phyloP scores from a whole-genome alignment of 2,888 invertebrate genomes.

The Dasypolia templi region DNA sequence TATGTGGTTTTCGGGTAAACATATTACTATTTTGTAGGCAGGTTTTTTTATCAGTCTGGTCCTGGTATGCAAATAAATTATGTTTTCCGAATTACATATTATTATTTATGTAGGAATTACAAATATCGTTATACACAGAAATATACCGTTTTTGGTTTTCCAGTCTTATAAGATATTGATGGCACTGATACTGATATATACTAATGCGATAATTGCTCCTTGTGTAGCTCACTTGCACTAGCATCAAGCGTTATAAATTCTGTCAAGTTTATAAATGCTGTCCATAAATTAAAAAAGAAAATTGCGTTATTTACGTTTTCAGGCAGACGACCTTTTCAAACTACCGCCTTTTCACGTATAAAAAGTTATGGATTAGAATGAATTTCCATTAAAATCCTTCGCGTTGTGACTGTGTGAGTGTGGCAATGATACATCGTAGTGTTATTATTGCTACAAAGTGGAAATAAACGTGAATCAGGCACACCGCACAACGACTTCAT shows the following conservation, averaged over 20 bases:
- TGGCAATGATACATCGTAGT: neutral
- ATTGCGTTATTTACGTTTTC: neutral
- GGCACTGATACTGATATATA: neutral
- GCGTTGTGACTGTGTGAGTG: neutral
- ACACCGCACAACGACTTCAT: neutral
- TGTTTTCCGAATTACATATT: neutral
- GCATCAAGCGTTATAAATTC: neutral
- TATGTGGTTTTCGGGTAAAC: conserved; percentile 10
- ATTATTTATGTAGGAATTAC: neutral
- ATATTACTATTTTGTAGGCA: neutral
- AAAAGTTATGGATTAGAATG: neutral
- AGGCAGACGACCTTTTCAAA: neutral
- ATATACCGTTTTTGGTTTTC: neutral
- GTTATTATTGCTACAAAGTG: neutral
- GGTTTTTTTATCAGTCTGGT: neutral
- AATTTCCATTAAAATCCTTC: neutral
- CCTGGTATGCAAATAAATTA: neutral
- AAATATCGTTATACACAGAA: neutral
- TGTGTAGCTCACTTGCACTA: no score
- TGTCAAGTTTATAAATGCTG: neutral
- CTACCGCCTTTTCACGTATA: no score
- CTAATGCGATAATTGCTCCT: neutral
- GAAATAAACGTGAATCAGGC: neutral
- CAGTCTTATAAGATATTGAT: neutral
- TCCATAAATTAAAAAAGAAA: no score